phyloP scores from a whole-genome alignment of 2,888 invertebrate species.

The Amblyjoppa fuscipennis region DNA sequence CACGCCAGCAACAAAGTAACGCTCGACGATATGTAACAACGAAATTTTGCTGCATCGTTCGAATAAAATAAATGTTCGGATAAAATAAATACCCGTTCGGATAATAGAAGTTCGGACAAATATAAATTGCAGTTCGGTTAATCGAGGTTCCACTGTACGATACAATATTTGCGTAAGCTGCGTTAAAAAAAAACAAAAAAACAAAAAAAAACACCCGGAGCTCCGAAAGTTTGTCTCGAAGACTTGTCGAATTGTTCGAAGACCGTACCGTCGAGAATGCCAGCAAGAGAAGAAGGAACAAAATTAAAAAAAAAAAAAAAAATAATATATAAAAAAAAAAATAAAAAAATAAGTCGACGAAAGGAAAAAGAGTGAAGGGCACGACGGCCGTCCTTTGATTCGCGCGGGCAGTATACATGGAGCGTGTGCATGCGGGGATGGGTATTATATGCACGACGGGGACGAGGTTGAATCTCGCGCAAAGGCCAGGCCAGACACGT shows the following conservation, averaged over 20 bases:
- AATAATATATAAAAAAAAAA: background rate
- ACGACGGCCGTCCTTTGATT: conserved; percentile 20
- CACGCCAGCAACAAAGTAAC: too few relatives aligned
- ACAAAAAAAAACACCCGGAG: background rate
- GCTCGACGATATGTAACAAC: too few relatives aligned
- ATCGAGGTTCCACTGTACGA: background rate
- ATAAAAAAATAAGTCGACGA: background rate
- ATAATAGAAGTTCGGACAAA: too few relatives aligned
- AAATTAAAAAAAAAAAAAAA: background rate
- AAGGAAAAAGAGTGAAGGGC: conserved; percentile 31
- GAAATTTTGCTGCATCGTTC: too few relatives aligned
- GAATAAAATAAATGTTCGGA: too few relatives aligned
- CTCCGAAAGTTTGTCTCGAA: background rate
- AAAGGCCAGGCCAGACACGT: conserved; percentile 82
- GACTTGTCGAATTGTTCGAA: background rate
- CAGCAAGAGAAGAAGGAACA: background rate
- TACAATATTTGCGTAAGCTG: background rate
- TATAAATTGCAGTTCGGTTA: too few relatives aligned
- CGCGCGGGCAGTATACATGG: conserved; percentile 4
- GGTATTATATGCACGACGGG: conserved; percentile 36
- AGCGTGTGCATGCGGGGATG: conserved; percentile 56
- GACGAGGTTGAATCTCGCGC: conserved; percentile 73
- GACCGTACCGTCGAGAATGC: background rate
- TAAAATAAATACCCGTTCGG: too few relatives aligned
- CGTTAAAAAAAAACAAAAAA: too few relatives aligned